Evolutionary conservation across 1,140 invertebrate genomes (phyloP), one percentile per base, ranked within the genome.

Genomic region (Penaeus vannamei): DNA sequence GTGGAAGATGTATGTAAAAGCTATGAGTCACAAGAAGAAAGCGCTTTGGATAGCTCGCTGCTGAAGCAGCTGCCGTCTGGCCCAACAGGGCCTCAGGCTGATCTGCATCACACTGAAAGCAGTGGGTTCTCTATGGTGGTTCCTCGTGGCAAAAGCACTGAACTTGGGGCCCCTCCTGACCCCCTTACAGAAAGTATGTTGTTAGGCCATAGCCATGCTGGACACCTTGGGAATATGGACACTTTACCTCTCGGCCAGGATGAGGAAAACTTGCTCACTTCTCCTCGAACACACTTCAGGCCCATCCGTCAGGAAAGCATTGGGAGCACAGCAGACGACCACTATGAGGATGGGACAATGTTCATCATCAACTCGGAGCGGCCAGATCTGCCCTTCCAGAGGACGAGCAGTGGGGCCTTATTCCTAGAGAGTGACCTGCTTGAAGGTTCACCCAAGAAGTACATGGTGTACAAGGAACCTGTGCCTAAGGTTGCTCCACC

Each of bases 201-300:
- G 20, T 32, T 77, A 2, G 36, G 22, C 53, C 66, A 23, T 61
- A 61, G 42, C 22, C 72, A 76, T 59, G 26, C 19, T 32, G 64
- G 62, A 42, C 26, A 14, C 23, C 19, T 60, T 53, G 81, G 83
- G 61, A 79, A 59, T 17, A 61, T 79, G 22, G 87, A 89, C 53
- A 29, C 32, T 26, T 22, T 89, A 36, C 82, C 87, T 23, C 59
- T 66, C 20, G 66, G 85, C 62, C 85, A 85, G 12, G 94, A 94
- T 64, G 94, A 96, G 42, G 96, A 96, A 92, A 95, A 96, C 93
- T 92, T 96, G 82, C 93, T 96, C 42, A 96, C 95, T 22, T 96
- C 96, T 2, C 93, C 94, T 84, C 94, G 95, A 79, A 96, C 96
- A 80, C 96, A 96, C 93, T 97, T 97, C 93, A 94, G 94, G 86